Conservation (phyloP, 2,888 invertebrate genomes). For the Pachycephus smyrnensis region DNA sequence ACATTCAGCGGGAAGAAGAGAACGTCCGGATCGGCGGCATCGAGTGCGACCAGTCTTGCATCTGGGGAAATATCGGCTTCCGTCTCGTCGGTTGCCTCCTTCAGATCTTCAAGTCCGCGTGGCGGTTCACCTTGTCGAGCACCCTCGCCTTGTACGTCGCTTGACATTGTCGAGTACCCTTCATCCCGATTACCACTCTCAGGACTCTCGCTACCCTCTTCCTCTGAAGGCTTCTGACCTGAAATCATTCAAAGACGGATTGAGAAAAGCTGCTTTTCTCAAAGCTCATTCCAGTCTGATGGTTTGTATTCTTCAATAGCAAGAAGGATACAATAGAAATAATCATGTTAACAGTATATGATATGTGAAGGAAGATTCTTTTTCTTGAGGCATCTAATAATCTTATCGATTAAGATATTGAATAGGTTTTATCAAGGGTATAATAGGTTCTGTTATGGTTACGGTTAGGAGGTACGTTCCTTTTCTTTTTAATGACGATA, state of each 20-base stretch:
- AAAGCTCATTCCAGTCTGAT: too few relatives aligned
- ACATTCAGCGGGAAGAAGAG: slow-evolving; percentile 78
- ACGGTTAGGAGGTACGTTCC: too few relatives aligned
- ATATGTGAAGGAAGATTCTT: too few relatives aligned
- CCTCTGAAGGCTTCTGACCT: slow-evolving; percentile 73
- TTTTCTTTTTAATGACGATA: not conserved
- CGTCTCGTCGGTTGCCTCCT: slow-evolving; percentile 80
- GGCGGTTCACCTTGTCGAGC: slow-evolving; percentile 72
- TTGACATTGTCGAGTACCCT: slow-evolving; percentile 87
- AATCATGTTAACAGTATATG: too few relatives aligned
- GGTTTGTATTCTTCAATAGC: too few relatives aligned
- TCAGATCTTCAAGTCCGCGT: slow-evolving; percentile 77
- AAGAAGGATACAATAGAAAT: too few relatives aligned
- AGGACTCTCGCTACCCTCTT: slow-evolving; percentile 80
- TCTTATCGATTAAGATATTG: too few relatives aligned
- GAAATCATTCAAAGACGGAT: slow-evolving; percentile 26
- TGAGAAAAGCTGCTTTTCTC: too few relatives aligned
- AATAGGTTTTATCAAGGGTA: too few relatives aligned
- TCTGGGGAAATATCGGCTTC: slow-evolving; percentile 69
- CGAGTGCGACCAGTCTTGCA: slow-evolving; percentile 70
- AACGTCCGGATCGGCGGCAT: slow-evolving; percentile 74
- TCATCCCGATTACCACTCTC: slow-evolving; percentile 84
- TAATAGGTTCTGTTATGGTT: too few relatives aligned
- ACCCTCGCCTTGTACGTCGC: slow-evolving; percentile 82
- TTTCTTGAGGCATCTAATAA: too few relatives aligned